These are phyloP conservation scores for Scotopteryx bipunctaria DNA, from an alignment of 2,888 invertebrate species.

Conservation along the genomic window DNA sequence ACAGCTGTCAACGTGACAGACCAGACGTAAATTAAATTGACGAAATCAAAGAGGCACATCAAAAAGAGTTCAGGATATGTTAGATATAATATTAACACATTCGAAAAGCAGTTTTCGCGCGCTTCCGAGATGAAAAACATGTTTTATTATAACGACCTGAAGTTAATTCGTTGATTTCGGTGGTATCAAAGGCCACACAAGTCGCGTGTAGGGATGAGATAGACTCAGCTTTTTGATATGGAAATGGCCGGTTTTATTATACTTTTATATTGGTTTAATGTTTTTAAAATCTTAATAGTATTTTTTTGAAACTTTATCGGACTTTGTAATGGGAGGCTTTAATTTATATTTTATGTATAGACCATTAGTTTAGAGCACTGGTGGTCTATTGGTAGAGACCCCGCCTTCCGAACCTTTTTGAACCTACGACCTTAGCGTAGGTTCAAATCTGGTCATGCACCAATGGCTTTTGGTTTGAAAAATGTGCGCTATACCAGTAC, in stretches of 20 bases:
- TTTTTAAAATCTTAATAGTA: too few relatives aligned
- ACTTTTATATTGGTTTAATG: too few relatives aligned
- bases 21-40: constrained; percentile 48
- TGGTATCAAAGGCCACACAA: constrained; percentile 30
- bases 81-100: constrained; percentile 27
- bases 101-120: constrained; percentile 27
- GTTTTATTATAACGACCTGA: constrained; percentile 23
- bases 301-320: too few relatives aligned
- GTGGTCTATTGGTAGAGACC: too few relatives aligned
- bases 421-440: too few relatives aligned
- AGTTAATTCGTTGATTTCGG: constrained; percentile 20
- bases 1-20: constrained; percentile 40
- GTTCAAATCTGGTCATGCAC: too few relatives aligned
- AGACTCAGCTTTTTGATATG: background rate
- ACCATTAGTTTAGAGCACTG: too few relatives aligned
- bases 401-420: too few relatives aligned
- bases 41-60: constrained; percentile 49
- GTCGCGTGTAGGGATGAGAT: constrained; percentile 5
- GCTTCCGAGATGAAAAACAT: constrained; percentile 11
- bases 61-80: constrained; percentile 47
- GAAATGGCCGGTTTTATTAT: background rate
- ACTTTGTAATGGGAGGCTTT: too few relatives aligned
- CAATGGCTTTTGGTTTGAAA: too few relatives aligned
- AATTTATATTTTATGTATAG: too few relatives aligned
- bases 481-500: too few relatives aligned